Percentiles rank a stretch among this genome's conserved stretches.
Conservation (phyloP, 2,797 vertebrate genomes). For the Sebastes trivittatus region DNA sequence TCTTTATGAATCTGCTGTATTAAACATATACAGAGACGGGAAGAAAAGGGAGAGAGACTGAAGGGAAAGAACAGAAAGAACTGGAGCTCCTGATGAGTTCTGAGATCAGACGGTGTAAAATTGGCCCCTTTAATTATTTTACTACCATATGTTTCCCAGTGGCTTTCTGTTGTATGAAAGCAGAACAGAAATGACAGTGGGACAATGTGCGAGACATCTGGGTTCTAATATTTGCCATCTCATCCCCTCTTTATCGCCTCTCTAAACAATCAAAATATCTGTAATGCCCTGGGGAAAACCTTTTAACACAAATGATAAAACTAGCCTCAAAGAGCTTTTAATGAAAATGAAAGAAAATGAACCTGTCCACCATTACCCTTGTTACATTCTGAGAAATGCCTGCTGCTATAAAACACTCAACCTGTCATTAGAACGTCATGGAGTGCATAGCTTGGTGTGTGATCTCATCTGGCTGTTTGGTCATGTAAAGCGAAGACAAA, state of each 20-base stretch:
- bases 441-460: not conserved
- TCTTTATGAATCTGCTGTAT: not conserved
- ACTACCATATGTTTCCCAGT: not conserved
- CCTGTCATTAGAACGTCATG: not conserved
- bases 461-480: constrained; percentile 15
- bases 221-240: not conserved
- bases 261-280: not conserved
- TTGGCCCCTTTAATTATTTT: not conserved
- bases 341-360: not conserved
- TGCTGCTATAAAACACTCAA: not conserved
- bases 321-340: not conserved
- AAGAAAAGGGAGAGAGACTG: not conserved
- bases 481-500: not conserved
- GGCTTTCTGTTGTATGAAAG: not conserved
- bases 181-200: not conserved
- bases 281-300: not conserved
- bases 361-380: not conserved
- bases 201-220: not conserved
- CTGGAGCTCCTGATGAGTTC: not conserved
- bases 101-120: not conserved
- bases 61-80: not conserved
- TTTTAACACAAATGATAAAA: not conserved
- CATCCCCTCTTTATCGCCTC: not conserved
- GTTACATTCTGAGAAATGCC: not conserved
- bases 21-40: not conserved